These are phyloP conservation scores for Dicyrtoma fusca DNA, from an alignment of 2,888 invertebrate species.

Conservation along the genomic window DNA sequence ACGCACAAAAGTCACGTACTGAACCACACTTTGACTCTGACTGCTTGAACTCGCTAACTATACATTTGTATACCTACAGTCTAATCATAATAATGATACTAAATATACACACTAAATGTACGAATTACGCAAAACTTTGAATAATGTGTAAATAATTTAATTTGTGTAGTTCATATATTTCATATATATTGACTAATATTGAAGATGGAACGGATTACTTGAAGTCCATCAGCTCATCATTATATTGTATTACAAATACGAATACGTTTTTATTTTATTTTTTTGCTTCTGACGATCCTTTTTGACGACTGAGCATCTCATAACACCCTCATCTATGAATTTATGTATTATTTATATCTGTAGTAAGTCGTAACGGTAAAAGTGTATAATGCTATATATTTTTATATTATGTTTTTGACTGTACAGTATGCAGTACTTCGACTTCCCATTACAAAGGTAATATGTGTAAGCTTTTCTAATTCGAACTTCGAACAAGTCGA, in stretches of 20 bases:
- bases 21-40: too few species aligned
- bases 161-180: background rate
- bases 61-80: too few species aligned
- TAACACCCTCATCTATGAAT: too few species aligned
- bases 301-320: conserved; percentile 16
- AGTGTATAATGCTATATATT: background rate
- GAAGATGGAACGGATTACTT: conserved; percentile 27
- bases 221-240: conserved; percentile 21
- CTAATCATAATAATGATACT: too few species aligned
- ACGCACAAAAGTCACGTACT: too few species aligned
- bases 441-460: background rate
- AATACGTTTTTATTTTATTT: background rate
- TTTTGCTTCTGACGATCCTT: background rate
- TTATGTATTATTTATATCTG: too few species aligned
- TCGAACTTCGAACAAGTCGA: background rate
- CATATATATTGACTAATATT: conserved; percentile 6
- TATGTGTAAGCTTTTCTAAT: conserved; percentile 2
- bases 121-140: too few species aligned
- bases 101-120: too few species aligned
- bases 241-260: background rate
- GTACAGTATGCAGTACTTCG: background rate
- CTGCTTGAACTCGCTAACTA: too few species aligned
- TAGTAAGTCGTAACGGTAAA: too few species aligned
- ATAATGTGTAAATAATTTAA: background rate
- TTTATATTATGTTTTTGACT: background rate